phyloP scores from a whole-genome alignment of 2,113 vertebrate species.

The Crotalus tigris region DNA sequence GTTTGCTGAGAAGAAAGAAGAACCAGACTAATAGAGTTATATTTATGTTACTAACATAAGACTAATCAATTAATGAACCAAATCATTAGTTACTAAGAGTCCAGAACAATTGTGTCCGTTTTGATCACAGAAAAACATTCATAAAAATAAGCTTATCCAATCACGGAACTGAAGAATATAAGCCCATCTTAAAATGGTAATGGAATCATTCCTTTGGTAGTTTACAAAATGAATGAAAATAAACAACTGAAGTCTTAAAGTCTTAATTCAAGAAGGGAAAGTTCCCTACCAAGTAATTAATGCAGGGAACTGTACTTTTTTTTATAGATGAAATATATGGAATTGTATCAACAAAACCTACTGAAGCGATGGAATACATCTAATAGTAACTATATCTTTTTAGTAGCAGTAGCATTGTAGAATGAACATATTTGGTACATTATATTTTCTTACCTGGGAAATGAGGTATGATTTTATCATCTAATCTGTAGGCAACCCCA shows the following conservation, averaged over 20 bases:
- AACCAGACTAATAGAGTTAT: background rate
- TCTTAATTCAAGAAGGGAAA: background rate
- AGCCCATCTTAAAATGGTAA: background rate
- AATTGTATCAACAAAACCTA: background rate
- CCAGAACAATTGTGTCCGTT: background rate
- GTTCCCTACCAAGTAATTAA: background rate
- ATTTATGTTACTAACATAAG: background rate
- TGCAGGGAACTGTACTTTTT: background rate
- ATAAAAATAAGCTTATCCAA: background rate
- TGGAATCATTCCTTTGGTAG: background rate
- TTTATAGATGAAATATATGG: background rate
- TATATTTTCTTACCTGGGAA: constrained; percentile 84
- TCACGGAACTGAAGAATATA: background rate
- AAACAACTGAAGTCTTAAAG: background rate
- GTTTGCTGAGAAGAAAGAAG: constrained; percentile 80
- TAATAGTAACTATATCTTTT: background rate
- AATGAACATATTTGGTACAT: background rate
- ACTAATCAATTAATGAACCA: background rate
- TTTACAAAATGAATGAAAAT: background rate
- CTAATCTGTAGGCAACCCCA: constrained; percentile 87
- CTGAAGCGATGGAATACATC: background rate
- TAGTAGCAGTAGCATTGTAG: background rate
- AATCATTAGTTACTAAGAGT: background rate
- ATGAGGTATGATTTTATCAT: constrained; percentile 89
- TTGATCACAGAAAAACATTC: background rate